A percentile compares a stretch with the other conserved stretches of the same genome.
phyloP scores from a whole-genome alignment of 2,797 vertebrate species.

The Artibeus lituratus region DNA sequence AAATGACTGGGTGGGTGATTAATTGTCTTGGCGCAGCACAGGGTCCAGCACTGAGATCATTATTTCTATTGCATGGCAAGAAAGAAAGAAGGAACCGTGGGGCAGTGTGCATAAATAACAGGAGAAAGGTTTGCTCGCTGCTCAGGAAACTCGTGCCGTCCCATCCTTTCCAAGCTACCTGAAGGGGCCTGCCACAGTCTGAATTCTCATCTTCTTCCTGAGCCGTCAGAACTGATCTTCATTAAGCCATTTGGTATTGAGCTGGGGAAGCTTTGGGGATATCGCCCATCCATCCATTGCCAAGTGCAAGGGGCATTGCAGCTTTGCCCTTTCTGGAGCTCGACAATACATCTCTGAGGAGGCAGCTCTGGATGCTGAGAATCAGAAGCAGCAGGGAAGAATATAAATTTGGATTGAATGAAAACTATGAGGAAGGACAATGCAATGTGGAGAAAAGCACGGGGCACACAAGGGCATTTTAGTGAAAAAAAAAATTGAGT shows the following conservation, averaged over 20 bases:
- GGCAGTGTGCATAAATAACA: conserved; percentile 62
- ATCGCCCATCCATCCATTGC: background rate
- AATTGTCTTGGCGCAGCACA: conserved; percentile 54
- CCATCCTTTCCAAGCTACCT: background rate
- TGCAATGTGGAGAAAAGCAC: background rate
- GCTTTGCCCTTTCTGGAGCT: background rate
- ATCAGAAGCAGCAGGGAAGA: background rate
- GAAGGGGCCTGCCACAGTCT: background rate
- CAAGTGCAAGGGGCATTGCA: background rate
- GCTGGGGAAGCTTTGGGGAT: background rate
- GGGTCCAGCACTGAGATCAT: conserved; percentile 66
- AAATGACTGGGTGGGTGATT: conserved; percentile 71
- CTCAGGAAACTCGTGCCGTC: background rate
- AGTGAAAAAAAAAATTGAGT: conserved; percentile 25
- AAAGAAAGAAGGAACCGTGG: conserved; percentile 50
- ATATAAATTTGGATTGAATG: background rate
- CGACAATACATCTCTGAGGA: background rate
- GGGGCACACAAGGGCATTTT: background rate
- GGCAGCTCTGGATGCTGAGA: background rate
- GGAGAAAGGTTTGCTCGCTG: conserved; percentile 18
- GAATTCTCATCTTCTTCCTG: background rate
- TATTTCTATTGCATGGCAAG: conserved; percentile 73
- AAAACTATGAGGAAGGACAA: background rate
- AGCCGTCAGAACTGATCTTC: background rate
- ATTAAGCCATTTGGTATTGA: background rate